phyloP scores from a whole-genome alignment of 2,888 invertebrate species.

The Anagyrus pseudococci region DNA sequence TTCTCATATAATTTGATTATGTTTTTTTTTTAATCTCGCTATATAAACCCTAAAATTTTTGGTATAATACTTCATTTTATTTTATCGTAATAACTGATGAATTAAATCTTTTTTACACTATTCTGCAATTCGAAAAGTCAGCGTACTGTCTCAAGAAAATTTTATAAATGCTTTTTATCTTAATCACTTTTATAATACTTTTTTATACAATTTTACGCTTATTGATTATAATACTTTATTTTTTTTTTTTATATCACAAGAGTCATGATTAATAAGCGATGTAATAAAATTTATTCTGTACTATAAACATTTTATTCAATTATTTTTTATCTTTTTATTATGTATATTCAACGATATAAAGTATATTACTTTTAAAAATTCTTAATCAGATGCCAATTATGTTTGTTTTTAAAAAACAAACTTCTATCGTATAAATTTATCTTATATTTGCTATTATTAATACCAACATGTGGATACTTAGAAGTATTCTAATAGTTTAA shows the following conservation, averaged over 20 bases:
- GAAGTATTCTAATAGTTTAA: background rate
- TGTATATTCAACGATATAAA: slow-evolving; percentile 3
- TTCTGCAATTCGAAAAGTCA: slow-evolving; percentile 18
- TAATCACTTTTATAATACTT: slow-evolving; percentile 4
- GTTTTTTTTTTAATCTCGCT: too few relatives aligned
- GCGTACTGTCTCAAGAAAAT: slow-evolving; percentile 17
- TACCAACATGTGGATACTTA: background rate
- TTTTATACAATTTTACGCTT: slow-evolving; percentile 24
- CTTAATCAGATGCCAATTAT: background rate
- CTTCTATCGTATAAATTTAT: too few relatives aligned
- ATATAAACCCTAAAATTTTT: too few relatives aligned
- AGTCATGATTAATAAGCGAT: slow-evolving; percentile 17
- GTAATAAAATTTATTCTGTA: slow-evolving; percentile 9
- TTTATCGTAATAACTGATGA: slow-evolving; percentile 10
- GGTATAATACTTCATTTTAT: too few relatives aligned
- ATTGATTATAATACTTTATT: slow-evolving; percentile 17
- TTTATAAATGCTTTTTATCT: slow-evolving; percentile 17
- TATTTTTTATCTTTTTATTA: slow-evolving; percentile 1
- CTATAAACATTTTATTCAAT: background rate
- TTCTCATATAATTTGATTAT: too few relatives aligned
- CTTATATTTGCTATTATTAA: too few relatives aligned
- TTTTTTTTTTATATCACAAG: slow-evolving; percentile 26
- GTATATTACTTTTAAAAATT: slow-evolving; percentile 6
- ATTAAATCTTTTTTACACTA: slow-evolving; percentile 16
- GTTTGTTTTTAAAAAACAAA: too few relatives aligned